phyloP scores from a whole-genome alignment of 1,140 invertebrate genomes.

The Coenobita brevimanus region DNA sequence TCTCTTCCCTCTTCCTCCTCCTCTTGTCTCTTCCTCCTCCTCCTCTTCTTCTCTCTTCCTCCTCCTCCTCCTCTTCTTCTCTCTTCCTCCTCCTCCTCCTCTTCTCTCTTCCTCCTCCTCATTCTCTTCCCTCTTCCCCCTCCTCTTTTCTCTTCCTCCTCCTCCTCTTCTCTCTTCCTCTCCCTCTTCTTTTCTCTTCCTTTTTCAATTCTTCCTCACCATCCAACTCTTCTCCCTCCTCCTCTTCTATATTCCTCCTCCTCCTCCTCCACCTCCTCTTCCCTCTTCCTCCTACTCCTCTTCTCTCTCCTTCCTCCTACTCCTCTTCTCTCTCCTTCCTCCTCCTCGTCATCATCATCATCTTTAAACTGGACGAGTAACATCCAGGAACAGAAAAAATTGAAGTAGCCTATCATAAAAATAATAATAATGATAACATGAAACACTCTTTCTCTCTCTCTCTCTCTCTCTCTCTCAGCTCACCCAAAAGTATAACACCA shows the following conservation, averaged over 20 bases:
- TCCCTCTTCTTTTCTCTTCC: neutral
- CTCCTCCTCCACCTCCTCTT: neutral
- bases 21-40: neutral
- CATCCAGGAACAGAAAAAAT: too few species aligned
- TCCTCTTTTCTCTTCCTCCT: neutral
- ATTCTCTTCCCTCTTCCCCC: slow-evolving; percentile 7
- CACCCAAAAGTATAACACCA: too few species aligned
- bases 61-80: neutral
- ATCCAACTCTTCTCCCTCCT: neutral
- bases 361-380: too few species aligned
- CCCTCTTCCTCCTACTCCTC: neutral
- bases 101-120: neutral
- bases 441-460: neutral
- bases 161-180: neutral
- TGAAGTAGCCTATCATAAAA: too few species aligned
- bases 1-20: neutral
- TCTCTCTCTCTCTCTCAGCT: neutral
- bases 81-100: neutral
- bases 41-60: too few species aligned
- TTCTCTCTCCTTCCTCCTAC: neutral
- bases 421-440: too few species aligned
- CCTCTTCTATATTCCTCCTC: neutral
- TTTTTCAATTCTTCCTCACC: neutral
- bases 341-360: neutral
- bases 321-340: neutral